Conservation (phyloP, 1,140 invertebrate species). For the Bactericera cockerelli region DNA sequence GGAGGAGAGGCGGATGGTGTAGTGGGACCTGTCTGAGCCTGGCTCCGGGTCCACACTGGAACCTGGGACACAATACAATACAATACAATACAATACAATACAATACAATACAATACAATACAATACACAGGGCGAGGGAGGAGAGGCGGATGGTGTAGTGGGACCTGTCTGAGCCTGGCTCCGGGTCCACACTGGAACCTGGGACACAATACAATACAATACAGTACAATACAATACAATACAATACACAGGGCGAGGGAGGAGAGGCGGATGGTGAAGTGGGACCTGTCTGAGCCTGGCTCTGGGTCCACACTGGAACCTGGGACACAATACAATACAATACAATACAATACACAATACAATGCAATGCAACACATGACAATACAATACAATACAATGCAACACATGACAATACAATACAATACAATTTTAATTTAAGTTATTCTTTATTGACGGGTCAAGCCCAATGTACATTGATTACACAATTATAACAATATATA, state of each 20-base stretch:
- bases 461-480: no score
- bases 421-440: no score
- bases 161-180: constrained; percentile 35
- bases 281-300: constrained; percentile 37
- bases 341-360: no score
- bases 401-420: no score
- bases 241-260: constrained; percentile 53
- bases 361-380: no score
- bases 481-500: no score
- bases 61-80: constrained; percentile 10
- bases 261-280: constrained; percentile 55
- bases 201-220: constrained; percentile 5
- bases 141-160: constrained; percentile 58
- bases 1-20: constrained; percentile 55
- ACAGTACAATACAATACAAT: no score
- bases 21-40: constrained; percentile 43
- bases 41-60: constrained; percentile 19
- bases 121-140: constrained; percentile 50
- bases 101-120: no score
- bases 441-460: no score
- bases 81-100: constrained; percentile 3
- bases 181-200: constrained; percentile 16
- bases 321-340: constrained; percentile 10
- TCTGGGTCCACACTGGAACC: constrained; percentile 18
- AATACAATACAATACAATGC: constrained; percentile 8